phyloP scores from a whole-genome alignment of 1,140 invertebrate genomes.

The Prorops nasuta region DNA sequence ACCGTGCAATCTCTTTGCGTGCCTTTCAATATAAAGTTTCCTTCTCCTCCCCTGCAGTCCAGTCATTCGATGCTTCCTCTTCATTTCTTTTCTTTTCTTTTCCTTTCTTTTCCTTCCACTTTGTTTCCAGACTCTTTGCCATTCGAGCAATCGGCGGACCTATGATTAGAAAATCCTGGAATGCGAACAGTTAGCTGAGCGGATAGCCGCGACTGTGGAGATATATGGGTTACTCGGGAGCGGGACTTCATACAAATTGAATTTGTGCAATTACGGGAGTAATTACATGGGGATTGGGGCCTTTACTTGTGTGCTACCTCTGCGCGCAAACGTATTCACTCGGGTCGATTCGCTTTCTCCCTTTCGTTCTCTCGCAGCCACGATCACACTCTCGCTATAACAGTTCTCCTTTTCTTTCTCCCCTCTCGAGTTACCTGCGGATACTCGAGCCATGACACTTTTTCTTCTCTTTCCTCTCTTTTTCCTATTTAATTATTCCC shows the following conservation, averaged over 20 bases:
- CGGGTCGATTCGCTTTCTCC: constrained; percentile 24
- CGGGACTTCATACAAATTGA: constrained; percentile 49
- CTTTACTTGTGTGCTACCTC: constrained; percentile 41
- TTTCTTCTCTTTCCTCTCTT: too few relatives aligned
- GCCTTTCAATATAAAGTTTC: too few relatives aligned
- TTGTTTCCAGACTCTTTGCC: constrained; percentile 24
- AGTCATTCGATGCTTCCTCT: not conserved
- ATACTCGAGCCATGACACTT: too few relatives aligned
- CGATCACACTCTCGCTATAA: too few relatives aligned
- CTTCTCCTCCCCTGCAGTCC: not conserved
- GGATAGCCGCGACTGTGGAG: constrained; percentile 15
- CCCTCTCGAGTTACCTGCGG: too few relatives aligned
- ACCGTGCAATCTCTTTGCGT: too few relatives aligned
- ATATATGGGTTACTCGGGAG: constrained; percentile 44
- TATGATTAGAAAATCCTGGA: constrained; percentile 38
- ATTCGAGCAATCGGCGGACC: constrained; percentile 23
- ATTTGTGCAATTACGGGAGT: constrained; percentile 51
- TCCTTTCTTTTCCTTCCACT: not conserved
- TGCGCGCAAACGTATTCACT: constrained; percentile 2
- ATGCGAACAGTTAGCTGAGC: constrained; percentile 22
- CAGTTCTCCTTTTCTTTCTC: too few relatives aligned
- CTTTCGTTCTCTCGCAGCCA: not conserved
- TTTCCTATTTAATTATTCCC: too few relatives aligned
- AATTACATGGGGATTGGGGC: constrained; percentile 49
- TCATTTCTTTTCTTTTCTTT: constrained; percentile 12